phyloP scores from a whole-genome alignment of 2,888 invertebrate genomes.

The Drosophila demipolita region DNA sequence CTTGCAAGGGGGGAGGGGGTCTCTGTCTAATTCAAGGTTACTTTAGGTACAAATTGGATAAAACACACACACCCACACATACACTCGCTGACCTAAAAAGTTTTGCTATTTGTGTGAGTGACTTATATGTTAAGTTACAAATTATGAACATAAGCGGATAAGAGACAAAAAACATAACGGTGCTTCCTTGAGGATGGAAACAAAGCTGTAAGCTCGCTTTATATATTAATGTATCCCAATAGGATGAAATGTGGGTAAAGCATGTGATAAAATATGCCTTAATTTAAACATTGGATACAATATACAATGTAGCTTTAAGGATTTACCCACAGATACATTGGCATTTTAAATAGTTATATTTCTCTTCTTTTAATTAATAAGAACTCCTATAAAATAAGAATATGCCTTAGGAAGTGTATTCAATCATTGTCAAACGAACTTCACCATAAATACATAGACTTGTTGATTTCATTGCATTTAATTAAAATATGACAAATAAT shows the following conservation, averaged over 20 bases:
- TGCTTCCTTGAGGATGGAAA: neutral
- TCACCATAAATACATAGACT: neutral
- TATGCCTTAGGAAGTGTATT: neutral
- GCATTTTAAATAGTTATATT: neutral
- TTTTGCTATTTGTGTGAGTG: slow-evolving; percentile 38
- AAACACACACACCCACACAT: slow-evolving; percentile 2
- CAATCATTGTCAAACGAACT: slow-evolving; percentile 1
- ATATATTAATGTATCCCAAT: neutral
- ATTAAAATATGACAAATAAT: neutral
- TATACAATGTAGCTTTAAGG: neutral
- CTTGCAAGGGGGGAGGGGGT: neutral
- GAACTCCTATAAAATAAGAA: neutral
- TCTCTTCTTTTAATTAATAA: neutral
- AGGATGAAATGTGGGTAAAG: too few relatives aligned
- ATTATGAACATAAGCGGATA: slow-evolving; percentile 37
- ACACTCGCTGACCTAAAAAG: neutral
- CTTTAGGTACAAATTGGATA: slow-evolving; percentile 15
- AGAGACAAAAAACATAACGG: slow-evolving; percentile 21
- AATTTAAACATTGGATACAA: neutral
- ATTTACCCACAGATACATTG: neutral
- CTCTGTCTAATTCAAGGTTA: slow-evolving; percentile 45
- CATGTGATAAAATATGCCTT: neutral
- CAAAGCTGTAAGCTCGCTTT: neutral
- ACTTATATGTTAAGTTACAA: slow-evolving; percentile 22
- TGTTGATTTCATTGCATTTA: neutral